Evolutionary conservation across 2,797 vertebrate genomes (phyloP), one percentile per base, ranked within the genome.

Genomic region (Enteromius fasciolatus): DNA sequence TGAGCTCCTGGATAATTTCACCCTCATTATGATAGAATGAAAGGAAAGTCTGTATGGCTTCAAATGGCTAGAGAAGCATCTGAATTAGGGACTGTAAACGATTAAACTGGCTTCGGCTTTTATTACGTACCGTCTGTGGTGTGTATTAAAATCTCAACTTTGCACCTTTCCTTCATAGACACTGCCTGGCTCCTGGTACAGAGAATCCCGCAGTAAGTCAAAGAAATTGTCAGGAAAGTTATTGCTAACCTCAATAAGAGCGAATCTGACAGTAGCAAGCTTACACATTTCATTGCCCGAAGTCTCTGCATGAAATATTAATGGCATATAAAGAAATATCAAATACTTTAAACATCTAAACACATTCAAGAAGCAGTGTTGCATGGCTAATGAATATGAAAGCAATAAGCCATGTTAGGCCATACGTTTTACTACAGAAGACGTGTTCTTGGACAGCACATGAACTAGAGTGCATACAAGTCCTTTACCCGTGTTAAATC

Each of bases 1-100:
- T 64, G 85, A 81, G 76, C 83, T 85, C 83, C 81, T 59, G 81
- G 86, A 83, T 86, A 79, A 80, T 87, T 83, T 81, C 44, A 76
- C 79, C 64, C 67, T 85, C 83, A 76, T 87, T 85, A 84, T 86
- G 84, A 61, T 72, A 85, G 84, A 87, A 85, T 69, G 73, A 76
- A 83, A 78, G 81, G 46, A 61, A 63, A 78, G 75, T 78, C 68
- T 85, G 61, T 64, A 81, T 57, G 81, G 74, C 68, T 82, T 39
- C 57, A 25, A 48, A 63, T 41, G 59, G 72, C 31, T 2, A 41
- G 73, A 81, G 48, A 57, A 83, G 78, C 81, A 84, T 86, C 31
- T 82, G 85, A 77, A 85, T 76, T 82, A 85, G 50, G 46, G 61
- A 63, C 82, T 74, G 66, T 83, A 78, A 84, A 84, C 73, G 82